A percentile compares a stretch with the other conserved stretches of the same genome.
Conservation (phyloP, 2,113 vertebrate genomes). For the Rhegmatorhina hoffmannsi region DNA sequence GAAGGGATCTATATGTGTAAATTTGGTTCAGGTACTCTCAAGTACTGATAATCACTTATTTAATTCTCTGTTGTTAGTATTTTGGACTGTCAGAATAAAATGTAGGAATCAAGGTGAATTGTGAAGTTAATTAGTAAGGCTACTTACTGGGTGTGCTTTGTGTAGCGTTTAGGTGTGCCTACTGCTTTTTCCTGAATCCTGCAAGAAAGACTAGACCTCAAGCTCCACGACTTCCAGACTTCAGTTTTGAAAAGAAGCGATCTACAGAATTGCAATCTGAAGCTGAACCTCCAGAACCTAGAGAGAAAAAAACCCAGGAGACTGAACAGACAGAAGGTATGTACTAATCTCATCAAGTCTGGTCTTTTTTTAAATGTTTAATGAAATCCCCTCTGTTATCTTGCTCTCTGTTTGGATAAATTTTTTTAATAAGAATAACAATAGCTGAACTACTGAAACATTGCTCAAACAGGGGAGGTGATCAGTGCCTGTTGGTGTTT, state of each 20-base stretch:
- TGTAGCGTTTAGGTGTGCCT: slow-evolving; percentile 95
- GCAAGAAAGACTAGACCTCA: slow-evolving; percentile 93
- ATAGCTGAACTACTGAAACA: not conserved
- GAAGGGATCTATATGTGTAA: not conserved
- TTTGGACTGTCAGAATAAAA: not conserved
- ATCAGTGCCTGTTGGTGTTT: not conserved
- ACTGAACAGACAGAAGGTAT: slow-evolving; percentile 68
- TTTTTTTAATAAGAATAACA: not conserved
- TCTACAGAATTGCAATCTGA: slow-evolving; percentile 59
- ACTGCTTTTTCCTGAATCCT: slow-evolving; percentile 98
- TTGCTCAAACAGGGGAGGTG: not conserved
- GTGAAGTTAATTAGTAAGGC: not conserved
- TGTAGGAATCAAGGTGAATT: not conserved
- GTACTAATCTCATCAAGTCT: not conserved
- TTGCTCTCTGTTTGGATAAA: not conserved
- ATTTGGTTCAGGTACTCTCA: not conserved
- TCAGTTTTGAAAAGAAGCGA: slow-evolving; percentile 77
- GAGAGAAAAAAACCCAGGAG: slow-evolving; percentile 49
- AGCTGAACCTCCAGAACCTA: slow-evolving; percentile 29
- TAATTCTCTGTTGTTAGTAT: not conserved
- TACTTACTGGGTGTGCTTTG: slow-evolving; percentile 34
- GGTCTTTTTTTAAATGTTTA: not conserved
- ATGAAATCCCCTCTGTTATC: not conserved
- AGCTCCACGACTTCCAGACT: slow-evolving; percentile 88
- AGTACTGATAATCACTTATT: not conserved